Evolutionary conservation across 2,797 vertebrate species (phyloP).

Genomic region (Eptatretus atami): DNA sequence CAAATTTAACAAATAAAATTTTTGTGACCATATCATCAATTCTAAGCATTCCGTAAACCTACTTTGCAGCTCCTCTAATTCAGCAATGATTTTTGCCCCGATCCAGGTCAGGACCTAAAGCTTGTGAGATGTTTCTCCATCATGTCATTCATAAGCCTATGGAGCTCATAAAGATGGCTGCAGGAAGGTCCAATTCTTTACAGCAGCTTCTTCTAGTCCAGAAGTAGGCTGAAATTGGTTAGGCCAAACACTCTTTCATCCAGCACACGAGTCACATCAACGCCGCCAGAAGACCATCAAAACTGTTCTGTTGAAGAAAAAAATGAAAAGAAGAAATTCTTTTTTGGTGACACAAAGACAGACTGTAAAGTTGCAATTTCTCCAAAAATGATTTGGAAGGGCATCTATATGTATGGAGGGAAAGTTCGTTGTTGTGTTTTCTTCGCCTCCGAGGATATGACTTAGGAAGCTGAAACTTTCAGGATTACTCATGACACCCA

Average conservation of each 20-base stretch:
- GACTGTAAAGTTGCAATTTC: background rate
- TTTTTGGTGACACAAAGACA: slow-evolving; percentile 2
- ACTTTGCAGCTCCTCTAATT: slow-evolving; percentile 53
- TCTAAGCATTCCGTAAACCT: slow-evolving; percentile 21
- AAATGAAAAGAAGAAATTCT: slow-evolving; percentile 7
- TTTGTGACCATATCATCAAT: too few species aligned
- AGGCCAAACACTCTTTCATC: slow-evolving; percentile 72
- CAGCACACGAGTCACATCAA: slow-evolving; percentile 37
- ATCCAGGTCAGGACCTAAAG: slow-evolving; percentile 61
- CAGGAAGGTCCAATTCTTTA: slow-evolving; percentile 44
- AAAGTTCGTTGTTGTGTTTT: too few species aligned
- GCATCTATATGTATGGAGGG: too few species aligned
- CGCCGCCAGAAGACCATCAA: slow-evolving; percentile 64
- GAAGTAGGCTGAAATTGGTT: slow-evolving; percentile 42
- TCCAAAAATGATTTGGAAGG: background rate
- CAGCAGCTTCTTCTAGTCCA: slow-evolving; percentile 54
- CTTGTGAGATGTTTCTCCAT: slow-evolving; percentile 44
- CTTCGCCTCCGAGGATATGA: too few species aligned
- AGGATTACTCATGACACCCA: too few species aligned
- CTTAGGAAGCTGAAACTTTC: too few species aligned
- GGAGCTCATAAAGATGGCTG: slow-evolving; percentile 67
- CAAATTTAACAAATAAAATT: too few species aligned
- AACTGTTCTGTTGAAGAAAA: slow-evolving; percentile 31
- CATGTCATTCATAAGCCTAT: slow-evolving; percentile 49
- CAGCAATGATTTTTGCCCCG: slow-evolving; percentile 49